Base-by-base conservation (phyloP, 2,113 vertebrate genomes). In the Colinus virginianus region DNA sequence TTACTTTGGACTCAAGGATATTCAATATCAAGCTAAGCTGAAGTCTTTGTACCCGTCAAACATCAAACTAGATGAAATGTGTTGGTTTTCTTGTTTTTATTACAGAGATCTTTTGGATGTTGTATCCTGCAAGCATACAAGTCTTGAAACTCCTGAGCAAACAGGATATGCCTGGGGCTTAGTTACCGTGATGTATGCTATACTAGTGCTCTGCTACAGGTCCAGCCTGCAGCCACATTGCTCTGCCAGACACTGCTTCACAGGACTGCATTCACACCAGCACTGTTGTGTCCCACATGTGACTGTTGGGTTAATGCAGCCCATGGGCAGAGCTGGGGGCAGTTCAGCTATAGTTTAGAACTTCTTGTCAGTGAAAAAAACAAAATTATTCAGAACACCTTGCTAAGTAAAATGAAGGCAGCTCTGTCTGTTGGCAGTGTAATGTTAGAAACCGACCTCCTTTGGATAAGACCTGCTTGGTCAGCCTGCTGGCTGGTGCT, bases 291-390 rank as follows among this genome's bases (percentile, higher is more conserved):
- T 48, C 66, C 62, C 32, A 4, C 0, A 0, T 21, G 56, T 79
- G 71, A 6, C 10, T 4, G 28, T 21, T 2, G 3, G 48, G 28
- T 51, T 70, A 45, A 9, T 46, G 32, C 0, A 0, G 38, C 64
- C 77, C 6, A 13, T 38, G 87, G 84, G 43, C 46, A 14, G 49
- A 56, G 36, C 11, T 13, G 46, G 23, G 13, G 36, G 22, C 45
- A 80, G 11, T 70, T 81, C 38, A 18, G 13, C 56, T 75, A 3
- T 9, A 22, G 17, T 7, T 69, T 45, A 72, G 55, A 71, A 76
- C 21, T 49, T 34, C 45, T 61, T 77, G 15, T 62, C 19, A 22
- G 5, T 26, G 34, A 68, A 78, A 74, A 32, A 61, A 69, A 66
- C 32, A 55, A 63, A 26, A n/a, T 43, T n/a, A 12, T 59, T 74